Evolutionary conservation across 1,140 invertebrate species (phyloP), one percentile per base, ranked within the genome.

Genomic region (Papilio glaucus): DNA sequence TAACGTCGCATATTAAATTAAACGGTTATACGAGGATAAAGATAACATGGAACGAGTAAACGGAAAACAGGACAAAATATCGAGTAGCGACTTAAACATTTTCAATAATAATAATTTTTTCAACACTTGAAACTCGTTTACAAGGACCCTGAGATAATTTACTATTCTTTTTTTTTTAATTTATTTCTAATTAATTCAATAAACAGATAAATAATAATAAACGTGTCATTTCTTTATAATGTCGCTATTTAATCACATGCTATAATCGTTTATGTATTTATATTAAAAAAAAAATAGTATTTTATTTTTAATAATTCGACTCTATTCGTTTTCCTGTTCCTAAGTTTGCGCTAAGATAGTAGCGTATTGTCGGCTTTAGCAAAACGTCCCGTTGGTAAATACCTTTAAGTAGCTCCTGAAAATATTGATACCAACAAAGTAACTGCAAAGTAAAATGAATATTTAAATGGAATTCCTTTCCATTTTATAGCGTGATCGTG

Each of bases 1-100:
- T 83, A 82, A 85, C 80, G 61, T 74, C 72, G 77, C 78, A 83
- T 88, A 88, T 89, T 88, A 87, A 88, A 89, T 88, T 85, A 87
- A 83, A 87, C 77, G 77, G 77, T 84, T 75, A 80, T 81, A 80
- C 67, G 38, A 73, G 83, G 85, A 86, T 85, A 86, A 88, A 87
- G 82, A 86, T 85, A 87, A 86, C 83, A 82, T 71, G 74, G 77
- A 79, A 78, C 79, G 75, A 80, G 81, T 74, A 83, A 87, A 86
- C 82, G 79, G 82, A 83, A 83, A 82, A 78, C 79, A 67, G 65
- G 68, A 74, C 42, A 77, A 41, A 0, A 29, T 10, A 62, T 76
- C 42, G 75, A 77, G 72, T 69, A 42, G 41, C 8, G 13, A 12
- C 41, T 41, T 9, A 41, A 41, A 39, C 15, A 65, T 61, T 53